Evolutionary conservation across 2,113 vertebrate species (phyloP).

Genomic region (Alexandromys fortis): DNA sequence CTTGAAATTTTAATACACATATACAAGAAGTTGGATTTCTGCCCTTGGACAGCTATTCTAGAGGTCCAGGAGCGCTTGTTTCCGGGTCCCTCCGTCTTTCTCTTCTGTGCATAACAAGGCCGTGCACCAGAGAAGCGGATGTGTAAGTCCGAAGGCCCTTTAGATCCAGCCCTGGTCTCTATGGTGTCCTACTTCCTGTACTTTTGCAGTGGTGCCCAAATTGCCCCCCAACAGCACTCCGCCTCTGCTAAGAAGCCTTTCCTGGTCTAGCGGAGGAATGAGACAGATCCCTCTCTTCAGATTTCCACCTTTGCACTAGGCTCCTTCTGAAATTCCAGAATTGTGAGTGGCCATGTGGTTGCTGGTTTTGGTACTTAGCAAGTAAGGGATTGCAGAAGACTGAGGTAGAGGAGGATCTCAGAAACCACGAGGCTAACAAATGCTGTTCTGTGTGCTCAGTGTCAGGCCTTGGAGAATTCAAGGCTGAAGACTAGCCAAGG

Average conservation of each 20-base stretch:
- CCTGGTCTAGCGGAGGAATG: fast-evolving
- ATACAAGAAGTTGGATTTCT: not conserved
- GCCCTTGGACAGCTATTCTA: not conserved
- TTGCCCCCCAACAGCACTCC: not conserved
- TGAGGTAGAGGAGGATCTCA: not conserved
- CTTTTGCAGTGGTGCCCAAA: not conserved
- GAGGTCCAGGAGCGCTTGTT: not conserved
- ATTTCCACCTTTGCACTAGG: not conserved
- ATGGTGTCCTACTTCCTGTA: not conserved
- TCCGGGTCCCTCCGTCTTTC: fast-evolving
- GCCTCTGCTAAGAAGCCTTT: not conserved
- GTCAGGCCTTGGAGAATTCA: not conserved
- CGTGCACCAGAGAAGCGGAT: not conserved
- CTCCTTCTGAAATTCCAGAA: not conserved
- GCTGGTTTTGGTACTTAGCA: conserved; percentile 4
- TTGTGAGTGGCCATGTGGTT: not conserved
- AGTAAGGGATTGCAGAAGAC: not conserved
- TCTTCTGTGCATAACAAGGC: not conserved
- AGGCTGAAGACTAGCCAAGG: not conserved
- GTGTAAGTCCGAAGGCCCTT: not conserved
- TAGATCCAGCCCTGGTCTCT: not conserved
- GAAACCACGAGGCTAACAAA: not conserved
- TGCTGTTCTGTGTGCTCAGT: not conserved
- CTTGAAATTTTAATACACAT: not conserved
- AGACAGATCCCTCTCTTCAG: not conserved